A percentile compares a stretch with the other conserved stretches of the same genome.
Evolutionary conservation across 2,113 vertebrate genomes (phyloP).

Genomic region (Erythrocercus mccallii): DNA sequence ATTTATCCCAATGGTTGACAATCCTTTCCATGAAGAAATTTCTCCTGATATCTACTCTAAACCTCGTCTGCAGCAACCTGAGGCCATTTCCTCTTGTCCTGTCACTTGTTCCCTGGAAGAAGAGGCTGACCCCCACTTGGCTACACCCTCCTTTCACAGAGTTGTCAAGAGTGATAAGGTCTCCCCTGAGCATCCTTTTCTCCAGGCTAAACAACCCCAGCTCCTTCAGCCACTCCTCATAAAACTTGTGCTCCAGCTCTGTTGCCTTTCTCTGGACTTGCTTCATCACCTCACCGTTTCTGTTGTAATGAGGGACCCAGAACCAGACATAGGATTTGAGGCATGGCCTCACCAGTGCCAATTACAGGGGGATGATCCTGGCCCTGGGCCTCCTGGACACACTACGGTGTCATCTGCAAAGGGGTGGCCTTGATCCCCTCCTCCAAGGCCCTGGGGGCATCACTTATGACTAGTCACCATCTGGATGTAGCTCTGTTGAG

Average conservation of each 20-base stretch:
- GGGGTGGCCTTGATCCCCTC: not conserved
- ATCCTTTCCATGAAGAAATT: not conserved
- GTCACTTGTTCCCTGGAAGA: not conserved
- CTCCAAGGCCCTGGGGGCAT: not conserved
- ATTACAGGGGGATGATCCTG: not conserved
- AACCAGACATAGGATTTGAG: not conserved
- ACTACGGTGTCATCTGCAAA: not conserved
- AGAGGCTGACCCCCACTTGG: not conserved
- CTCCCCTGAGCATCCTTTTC: not conserved
- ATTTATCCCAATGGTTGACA: not conserved
- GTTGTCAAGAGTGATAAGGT: not conserved
- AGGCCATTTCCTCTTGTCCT: not conserved
- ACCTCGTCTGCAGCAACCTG: fast-evolving
- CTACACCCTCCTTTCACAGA: not conserved
- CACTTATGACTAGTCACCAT: not conserved
- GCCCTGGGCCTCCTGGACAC: not conserved
- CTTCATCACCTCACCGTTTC: not conserved
- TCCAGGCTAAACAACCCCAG: not conserved
- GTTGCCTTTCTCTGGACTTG: not conserved
- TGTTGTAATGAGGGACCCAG: not conserved
- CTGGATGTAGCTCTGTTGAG: not conserved
- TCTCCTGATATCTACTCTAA: not conserved
- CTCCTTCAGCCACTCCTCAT: not conserved
- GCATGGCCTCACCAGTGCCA: not conserved
- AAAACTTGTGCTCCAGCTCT: not conserved